phyloP scores from a whole-genome alignment of 2,888 invertebrate species.

The Eupelmus urozonus region DNA sequence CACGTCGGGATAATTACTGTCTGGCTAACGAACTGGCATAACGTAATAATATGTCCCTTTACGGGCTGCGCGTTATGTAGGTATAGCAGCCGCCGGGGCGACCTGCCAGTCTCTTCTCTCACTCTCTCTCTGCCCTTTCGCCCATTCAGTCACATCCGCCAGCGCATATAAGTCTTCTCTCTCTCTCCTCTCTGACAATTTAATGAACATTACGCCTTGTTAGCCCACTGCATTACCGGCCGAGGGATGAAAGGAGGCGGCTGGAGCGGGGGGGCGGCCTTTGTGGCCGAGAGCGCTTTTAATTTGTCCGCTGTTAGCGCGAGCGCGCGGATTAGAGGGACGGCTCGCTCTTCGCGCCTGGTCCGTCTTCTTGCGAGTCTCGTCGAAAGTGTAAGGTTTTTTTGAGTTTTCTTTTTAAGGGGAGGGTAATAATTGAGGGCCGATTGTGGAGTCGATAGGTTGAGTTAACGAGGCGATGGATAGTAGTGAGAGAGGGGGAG shows the following conservation, averaged over 20 bases:
- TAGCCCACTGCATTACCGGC: slow-evolving; percentile 65
- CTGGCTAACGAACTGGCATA: slow-evolving; percentile 68
- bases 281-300: slow-evolving; percentile 69
- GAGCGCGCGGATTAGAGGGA: slow-evolving; percentile 67
- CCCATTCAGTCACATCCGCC: slow-evolving; percentile 37
- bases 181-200: slow-evolving; percentile 61
- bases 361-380: slow-evolving; percentile 55
- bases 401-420: neutral
- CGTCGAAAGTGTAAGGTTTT: too few relatives aligned
- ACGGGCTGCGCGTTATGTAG: slow-evolving; percentile 34
- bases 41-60: slow-evolving; percentile 68
- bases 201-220: slow-evolving; percentile 71
- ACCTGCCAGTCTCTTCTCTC: slow-evolving; percentile 2
- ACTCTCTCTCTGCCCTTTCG: slow-evolving; percentile 11
- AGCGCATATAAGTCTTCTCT: slow-evolving; percentile 23
- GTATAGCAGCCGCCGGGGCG: neutral
- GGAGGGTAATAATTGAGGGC: neutral
- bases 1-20: slow-evolving; percentile 65
- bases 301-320: slow-evolving; percentile 68
- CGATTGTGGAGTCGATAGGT: too few relatives aligned
- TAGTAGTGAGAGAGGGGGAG: too few relatives aligned
- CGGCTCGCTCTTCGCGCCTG: slow-evolving; percentile 29
- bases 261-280: slow-evolving; percentile 62
- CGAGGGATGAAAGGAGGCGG: slow-evolving; percentile 57
- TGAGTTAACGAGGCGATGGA: too few relatives aligned